Percentiles rank a stretch among this genome's conserved stretches.
Evolutionary conservation across 2,888 invertebrate genomes (phyloP).

Genomic region (Sicus ferrugineus): DNA sequence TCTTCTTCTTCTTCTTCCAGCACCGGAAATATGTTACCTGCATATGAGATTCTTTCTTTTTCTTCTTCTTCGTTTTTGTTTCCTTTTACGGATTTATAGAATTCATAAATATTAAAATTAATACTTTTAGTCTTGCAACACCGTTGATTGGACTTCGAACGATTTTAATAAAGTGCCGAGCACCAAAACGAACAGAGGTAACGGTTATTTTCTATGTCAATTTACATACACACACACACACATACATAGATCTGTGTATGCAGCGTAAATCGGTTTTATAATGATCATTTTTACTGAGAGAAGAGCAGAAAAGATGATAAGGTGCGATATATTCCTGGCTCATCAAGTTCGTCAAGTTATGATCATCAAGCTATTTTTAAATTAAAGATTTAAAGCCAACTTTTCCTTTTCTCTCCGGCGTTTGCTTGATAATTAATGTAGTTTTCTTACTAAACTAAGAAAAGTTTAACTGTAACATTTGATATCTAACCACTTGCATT

Average conservation of each 20-base stretch:
- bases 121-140: background rate
- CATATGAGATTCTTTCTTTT: background rate
- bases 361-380: no score
- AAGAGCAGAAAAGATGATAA: no score
- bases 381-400: no score
- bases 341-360: no score
- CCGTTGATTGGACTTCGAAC: background rate
- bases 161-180: conserved; percentile 3
- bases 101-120: conserved; percentile 4
- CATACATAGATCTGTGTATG: background rate
- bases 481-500: no score
- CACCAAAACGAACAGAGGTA: background rate
- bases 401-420: no score
- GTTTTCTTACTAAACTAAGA: no score
- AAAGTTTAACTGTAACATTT: no score
- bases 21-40: conserved; percentile 22
- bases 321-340: no score
- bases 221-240: background rate
- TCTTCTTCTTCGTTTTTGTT: background rate
- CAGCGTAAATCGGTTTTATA: no score
- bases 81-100: conserved; percentile 11
- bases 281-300: no score
- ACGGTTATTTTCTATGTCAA: background rate
- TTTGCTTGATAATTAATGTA: no score
- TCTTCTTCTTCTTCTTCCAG: background rate